Base-by-base conservation (phyloP, 2,797 vertebrate genomes). In the Cyclopterus lumpus region DNA sequence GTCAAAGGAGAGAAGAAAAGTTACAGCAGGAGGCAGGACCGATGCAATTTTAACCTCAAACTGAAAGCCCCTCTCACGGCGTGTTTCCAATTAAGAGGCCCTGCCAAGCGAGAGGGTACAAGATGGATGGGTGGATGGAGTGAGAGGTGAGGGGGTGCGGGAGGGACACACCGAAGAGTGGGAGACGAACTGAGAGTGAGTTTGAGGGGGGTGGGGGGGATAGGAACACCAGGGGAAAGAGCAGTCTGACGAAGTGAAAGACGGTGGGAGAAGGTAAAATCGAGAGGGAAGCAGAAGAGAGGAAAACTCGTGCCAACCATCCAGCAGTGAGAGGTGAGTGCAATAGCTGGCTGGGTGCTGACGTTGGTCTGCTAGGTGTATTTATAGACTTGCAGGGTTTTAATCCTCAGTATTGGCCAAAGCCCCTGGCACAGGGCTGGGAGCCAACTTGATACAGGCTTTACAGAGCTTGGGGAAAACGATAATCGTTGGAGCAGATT, bases 301-400 rank as follows among this genome's bases (percentile, higher is more conserved):
- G 9, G 68, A 80, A 77, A 80, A 81, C 63, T 42, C 75, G 83
- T 83, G 79, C 69, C 71, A 82, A 73, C 60, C 79, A 76, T 84
- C 86, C 84, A 83, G 82, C 83, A 88, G 79, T 67, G 77, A 82
- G 89, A 91, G 88, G 86, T 86, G 84, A 89, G 84, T 77, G 83
- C 85, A 88, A 18, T 86, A 72, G 85, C 88, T 84, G 62, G 78
- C 79, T 81, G 86, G 77, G 73, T 86, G 83, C 89, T 93, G 92
- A 93, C 90, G 82, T 87, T 90, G 77, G 87, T 89, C 82, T 87
- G 78, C 71, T 85, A 91, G 83, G 91, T 93, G 88, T 94, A 95
- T 95, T 95, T 95, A 94, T 94, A 95, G 93, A 90, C 88, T 82
- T 75, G 86, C 86, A 84, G 82, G 80, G 82, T 89, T 94, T 94